Conservation (phyloP, 1,140 invertebrate genomes). For the Pemphigus obesinymphae region DNA sequence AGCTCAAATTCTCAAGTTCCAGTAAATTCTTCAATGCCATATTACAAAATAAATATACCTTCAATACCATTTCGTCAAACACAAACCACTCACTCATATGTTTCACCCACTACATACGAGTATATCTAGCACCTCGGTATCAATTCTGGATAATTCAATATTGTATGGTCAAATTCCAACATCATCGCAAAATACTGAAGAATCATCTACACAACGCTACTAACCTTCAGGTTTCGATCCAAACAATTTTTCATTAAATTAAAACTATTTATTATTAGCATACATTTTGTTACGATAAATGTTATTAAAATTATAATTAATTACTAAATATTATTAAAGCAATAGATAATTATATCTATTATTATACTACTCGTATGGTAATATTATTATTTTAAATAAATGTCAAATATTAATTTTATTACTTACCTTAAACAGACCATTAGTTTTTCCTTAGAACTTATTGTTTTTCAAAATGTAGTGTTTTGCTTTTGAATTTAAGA, state of each 20-base stretch:
- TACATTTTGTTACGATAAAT: neutral
- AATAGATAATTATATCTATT: no score
- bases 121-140: neutral
- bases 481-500: no score
- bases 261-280: neutral
- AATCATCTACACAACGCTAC: neutral
- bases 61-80: neutral
- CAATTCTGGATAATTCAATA: neutral
- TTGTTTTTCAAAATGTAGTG: neutral
- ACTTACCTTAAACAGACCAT: conserved; percentile 1
- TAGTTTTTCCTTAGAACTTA: neutral
- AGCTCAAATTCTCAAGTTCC: neutral
- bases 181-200: neutral
- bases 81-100: neutral
- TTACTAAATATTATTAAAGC: no score
- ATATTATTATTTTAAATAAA: no score
- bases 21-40: neutral
- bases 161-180: neutral
- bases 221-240: neutral
- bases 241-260: neutral
- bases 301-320: no score
- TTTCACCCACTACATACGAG: neutral
- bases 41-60: neutral
- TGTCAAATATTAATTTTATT: neutral
- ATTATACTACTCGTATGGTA: no score